A percentile compares a stretch with the other conserved stretches of the same genome.
Conservation (phyloP, 2,797 vertebrate genomes). For the Loris lydekkerianus region DNA sequence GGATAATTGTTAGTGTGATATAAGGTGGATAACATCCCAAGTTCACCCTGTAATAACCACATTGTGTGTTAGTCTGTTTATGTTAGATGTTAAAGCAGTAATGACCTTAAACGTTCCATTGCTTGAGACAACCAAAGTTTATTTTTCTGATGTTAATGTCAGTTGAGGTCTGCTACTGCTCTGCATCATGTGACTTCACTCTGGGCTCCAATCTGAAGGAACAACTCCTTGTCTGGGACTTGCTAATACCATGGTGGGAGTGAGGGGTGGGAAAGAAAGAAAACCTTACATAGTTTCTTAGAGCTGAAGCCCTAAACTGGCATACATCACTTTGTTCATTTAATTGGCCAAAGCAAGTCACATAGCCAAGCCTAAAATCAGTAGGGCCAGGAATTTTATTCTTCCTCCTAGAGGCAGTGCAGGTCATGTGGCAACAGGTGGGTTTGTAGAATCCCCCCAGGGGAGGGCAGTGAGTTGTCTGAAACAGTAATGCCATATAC, state of each 20-base stretch:
- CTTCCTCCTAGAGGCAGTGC: not conserved
- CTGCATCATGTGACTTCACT: not conserved
- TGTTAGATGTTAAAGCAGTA: not conserved
- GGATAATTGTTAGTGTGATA: not conserved
- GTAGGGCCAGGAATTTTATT: not conserved
- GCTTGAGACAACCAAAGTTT: not conserved
- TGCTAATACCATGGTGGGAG: not conserved
- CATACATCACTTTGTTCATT: not conserved
- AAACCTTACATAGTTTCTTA: not conserved
- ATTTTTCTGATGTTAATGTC: not conserved
- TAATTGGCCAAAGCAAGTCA: not conserved
- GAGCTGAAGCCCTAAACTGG: not conserved
- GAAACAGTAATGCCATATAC: not conserved
- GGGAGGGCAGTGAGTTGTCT: not conserved
- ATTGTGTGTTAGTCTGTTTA: not conserved
- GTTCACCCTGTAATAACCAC: not conserved
- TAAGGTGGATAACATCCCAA: not conserved
- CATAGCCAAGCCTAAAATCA: not conserved
- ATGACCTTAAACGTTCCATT: not conserved
- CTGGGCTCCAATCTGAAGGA: not conserved
- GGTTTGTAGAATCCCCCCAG: not conserved
- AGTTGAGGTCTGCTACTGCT: not conserved
- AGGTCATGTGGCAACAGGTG: not conserved
- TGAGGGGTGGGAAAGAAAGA: too few species aligned
- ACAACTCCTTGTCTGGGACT: not conserved